Conservation (phyloP, 2,797 vertebrate genomes). For the Chelon auratus region DNA sequence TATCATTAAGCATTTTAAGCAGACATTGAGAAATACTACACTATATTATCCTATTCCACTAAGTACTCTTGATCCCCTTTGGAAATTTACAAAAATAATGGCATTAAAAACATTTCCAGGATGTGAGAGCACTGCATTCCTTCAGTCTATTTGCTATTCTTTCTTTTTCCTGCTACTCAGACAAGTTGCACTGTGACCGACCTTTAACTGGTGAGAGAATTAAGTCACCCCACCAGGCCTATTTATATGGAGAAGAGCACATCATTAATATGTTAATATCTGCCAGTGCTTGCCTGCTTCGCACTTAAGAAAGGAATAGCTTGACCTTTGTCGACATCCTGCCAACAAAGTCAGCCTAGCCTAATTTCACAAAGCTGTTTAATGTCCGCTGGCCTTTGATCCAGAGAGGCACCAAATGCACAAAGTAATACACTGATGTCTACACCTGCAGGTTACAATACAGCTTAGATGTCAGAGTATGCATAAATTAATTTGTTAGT, state of each 20-base stretch:
- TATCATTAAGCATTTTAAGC: constrained; percentile 37
- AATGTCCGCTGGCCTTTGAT: constrained; percentile 53
- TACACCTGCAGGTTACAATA: constrained; percentile 8
- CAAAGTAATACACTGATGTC: not conserved
- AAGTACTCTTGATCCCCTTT: not conserved
- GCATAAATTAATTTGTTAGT: not conserved
- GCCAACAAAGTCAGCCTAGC: constrained; percentile 55
- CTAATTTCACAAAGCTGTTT: constrained; percentile 58
- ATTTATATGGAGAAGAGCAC: constrained; percentile 75
- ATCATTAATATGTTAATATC: constrained; percentile 82
- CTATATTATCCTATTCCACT: not conserved
- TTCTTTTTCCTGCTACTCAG: constrained; percentile 60
- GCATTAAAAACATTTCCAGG: constrained; percentile 7
- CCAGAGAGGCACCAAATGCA: constrained; percentile 11
- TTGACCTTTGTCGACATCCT: constrained; percentile 72
- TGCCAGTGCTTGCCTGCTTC: constrained; percentile 56
- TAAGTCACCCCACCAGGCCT: constrained; percentile 60
- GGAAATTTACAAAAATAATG: constrained; percentile 5
- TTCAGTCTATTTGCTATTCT: constrained; percentile 55
- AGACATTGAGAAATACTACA: constrained; percentile 34
- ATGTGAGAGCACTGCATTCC: constrained; percentile 15
- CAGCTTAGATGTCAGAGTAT: not conserved
- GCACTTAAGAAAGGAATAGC: constrained; percentile 64
- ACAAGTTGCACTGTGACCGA: constrained; percentile 69
- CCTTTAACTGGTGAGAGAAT: constrained; percentile 79